Percentiles rank a stretch among this genome's conserved stretches.
These are phyloP conservation scores for Myotis yumanensis DNA, from an alignment of 2,113 vertebrate species.

Conservation along the genomic window DNA sequence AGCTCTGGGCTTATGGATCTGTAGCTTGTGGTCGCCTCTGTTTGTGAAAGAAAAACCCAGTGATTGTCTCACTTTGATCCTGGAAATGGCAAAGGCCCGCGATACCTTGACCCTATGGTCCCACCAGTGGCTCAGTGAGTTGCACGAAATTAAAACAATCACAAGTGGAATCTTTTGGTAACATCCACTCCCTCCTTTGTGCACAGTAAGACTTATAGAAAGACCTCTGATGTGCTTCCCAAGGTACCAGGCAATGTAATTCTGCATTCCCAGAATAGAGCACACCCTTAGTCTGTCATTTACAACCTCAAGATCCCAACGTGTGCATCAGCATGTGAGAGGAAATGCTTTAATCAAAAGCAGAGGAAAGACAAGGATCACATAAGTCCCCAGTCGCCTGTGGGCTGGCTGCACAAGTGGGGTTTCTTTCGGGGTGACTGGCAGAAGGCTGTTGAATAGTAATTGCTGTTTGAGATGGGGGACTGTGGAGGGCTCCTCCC, in stretches of 20 bases:
- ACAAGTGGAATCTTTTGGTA: background rate
- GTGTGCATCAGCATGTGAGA: background rate
- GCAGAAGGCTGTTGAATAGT: background rate
- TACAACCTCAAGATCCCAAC: background rate
- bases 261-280: background rate
- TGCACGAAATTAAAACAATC: background rate
- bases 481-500: background rate
- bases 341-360: background rate
- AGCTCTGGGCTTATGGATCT: background rate
- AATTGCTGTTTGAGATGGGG: background rate
- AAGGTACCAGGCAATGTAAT: background rate
- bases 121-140: background rate
- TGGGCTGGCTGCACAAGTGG: background rate
- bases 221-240: background rate
- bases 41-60: conserved; percentile 7
- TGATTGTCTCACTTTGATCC: background rate
- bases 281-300: background rate
- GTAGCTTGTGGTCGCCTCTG: background rate
- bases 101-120: background rate
- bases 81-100: background rate
- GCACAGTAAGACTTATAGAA: background rate
- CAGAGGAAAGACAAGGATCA: background rate
- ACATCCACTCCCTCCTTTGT: background rate
- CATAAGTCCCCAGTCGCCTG: background rate
- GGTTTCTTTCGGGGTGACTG: background rate